phyloP scores from a whole-genome alignment of 2,888 invertebrate species.

The Tricholauxania praeusta region DNA sequence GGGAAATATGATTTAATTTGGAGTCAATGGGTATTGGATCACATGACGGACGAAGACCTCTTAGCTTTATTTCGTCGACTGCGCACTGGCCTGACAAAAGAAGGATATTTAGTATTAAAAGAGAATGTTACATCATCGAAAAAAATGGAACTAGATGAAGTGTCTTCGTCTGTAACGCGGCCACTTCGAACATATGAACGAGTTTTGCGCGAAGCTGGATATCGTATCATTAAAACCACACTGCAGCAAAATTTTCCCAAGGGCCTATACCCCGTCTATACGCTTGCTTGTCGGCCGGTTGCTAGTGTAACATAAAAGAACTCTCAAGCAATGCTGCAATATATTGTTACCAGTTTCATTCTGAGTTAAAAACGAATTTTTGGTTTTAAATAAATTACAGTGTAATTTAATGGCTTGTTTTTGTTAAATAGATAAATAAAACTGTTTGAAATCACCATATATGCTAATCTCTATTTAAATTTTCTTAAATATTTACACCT shows the following conservation, averaged over 20 bases:
- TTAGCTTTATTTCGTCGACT: constrained; percentile 78
- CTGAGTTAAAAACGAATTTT: too few species aligned
- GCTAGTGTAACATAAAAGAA: constrained; percentile 12
- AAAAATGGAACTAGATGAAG: constrained; percentile 78
- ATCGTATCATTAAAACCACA: constrained; percentile 80
- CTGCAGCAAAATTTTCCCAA: constrained; percentile 91
- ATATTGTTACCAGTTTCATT: too few species aligned
- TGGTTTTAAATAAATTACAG: too few species aligned
- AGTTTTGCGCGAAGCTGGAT: constrained; percentile 79
- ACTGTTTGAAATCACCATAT: too few species aligned
- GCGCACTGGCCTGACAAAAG: constrained; percentile 69
- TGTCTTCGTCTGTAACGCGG: constrained; percentile 93
- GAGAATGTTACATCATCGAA: constrained; percentile 89
- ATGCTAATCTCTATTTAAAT: too few species aligned
- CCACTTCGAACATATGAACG: constrained; percentile 75
- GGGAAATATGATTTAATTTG: constrained; percentile 92
- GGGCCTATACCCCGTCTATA: constrained; percentile 90
- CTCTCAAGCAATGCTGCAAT: too few species aligned
- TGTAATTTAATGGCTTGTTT: too few species aligned
- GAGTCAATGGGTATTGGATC: constrained; percentile 96
- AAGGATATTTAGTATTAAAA: constrained; percentile 91
- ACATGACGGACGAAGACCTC: constrained; percentile 87
- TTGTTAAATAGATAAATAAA: too few species aligned
- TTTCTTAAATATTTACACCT: too few species aligned
- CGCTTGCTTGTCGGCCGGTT: constrained; percentile 83